Evolutionary conservation across 2,888 invertebrate species (phyloP).

Genomic region (Cantharis lateralis): DNA sequence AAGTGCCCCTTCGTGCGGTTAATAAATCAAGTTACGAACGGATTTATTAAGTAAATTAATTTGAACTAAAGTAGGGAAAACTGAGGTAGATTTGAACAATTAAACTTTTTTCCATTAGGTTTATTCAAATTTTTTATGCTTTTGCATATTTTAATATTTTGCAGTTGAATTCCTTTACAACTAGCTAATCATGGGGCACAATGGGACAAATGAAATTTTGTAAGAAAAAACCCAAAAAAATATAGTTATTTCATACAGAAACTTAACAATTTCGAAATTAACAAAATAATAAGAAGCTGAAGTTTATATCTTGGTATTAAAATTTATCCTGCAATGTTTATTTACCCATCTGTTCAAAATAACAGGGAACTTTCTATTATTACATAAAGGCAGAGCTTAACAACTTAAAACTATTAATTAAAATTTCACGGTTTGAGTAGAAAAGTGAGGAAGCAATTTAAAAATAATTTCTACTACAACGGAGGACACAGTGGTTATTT

Average conservation of each 20-base stretch:
- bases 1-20: not conserved
- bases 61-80: not conserved
- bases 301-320: not conserved
- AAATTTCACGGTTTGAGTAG: not conserved
- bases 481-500: not conserved
- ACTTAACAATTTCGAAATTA: not conserved
- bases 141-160: no score
- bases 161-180: no score
- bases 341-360: not conserved
- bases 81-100: not conserved
- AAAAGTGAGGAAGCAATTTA: not conserved
- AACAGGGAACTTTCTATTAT: not conserved
- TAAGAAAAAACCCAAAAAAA: no score
- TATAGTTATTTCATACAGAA: no score
- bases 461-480: slow-evolving; percentile 1
- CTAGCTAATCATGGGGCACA: no score
- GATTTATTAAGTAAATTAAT: not conserved
- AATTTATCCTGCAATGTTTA: not conserved
- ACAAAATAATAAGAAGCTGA: not conserved
- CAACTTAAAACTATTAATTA: not conserved
- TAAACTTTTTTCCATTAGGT: not conserved
- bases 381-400: not conserved
- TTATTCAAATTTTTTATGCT: no score
- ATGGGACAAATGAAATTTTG: no score
- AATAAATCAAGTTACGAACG: not conserved